Base-by-base conservation (phyloP, 2,797 vertebrate species). In the Helarctos malayanus region DNA sequence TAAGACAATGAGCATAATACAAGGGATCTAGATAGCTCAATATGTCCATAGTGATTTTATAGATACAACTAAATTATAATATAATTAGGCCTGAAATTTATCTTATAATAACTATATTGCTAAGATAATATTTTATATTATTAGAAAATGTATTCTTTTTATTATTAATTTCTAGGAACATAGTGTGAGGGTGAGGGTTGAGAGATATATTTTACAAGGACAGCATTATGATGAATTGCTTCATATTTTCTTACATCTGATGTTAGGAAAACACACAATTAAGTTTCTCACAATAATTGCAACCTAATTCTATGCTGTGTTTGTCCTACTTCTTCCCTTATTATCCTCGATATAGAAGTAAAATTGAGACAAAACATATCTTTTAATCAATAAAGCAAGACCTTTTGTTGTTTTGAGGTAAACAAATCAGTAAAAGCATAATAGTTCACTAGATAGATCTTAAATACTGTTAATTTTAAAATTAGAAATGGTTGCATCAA, bases 341-440 rank as follows among this genome's bases (percentile, higher is more conserved):
- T 82, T 80, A 49, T 41, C 90, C 9, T 16, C 86, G 29, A 82
- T 35, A 75, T 5, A 18, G 12, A 65, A 91, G 59, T 38, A 82
- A 94, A 86, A 71, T 35, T 52, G 41, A 81, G 0, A 52, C 1
- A n/a, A 89, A 71, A 65, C 18, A 1, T 71, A 45, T 68, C 63
- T 73, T 79, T 91, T n/a, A 82, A 56, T 61, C 25, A 94, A 65
- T 89, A 68, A 73, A 73, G 1, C 68, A 0, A 9, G 7, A 32
- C 0, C 3, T 25, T 91, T 84, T 76, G 3, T 52, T 95, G n/a
- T 9, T 14, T 84, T 92, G 84, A 75, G 12, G 21, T 52, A 84
- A 94, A 95, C 10, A 92, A 83, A 78, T 68, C 8, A 41, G 14
- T 94, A 78, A 56, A 91, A 69, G 16, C 86, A 21, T 61, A 90